Evolutionary conservation across 2,113 vertebrate species (phyloP).

Genomic region (Corapipo altera): DNA sequence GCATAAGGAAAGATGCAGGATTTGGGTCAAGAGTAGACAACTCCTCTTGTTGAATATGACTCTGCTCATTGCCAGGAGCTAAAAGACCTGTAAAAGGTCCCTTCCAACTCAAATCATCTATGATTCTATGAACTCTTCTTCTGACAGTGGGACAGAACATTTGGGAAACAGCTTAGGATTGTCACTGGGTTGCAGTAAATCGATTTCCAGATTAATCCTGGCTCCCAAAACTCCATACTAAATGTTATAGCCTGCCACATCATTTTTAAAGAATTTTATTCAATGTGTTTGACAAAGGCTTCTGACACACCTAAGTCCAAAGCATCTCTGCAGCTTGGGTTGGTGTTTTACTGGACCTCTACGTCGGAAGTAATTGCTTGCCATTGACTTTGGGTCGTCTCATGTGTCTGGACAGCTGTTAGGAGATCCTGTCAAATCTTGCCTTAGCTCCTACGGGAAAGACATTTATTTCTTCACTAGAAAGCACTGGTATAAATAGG

Average conservation of each 20-base stretch:
- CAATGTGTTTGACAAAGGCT: neutral
- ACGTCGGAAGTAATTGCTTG: slow-evolving; percentile 25
- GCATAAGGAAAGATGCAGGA: neutral
- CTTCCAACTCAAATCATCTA: neutral
- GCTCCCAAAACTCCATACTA: neutral
- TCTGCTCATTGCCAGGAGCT: neutral
- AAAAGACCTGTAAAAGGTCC: neutral
- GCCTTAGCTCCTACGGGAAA: slow-evolving; percentile 38
- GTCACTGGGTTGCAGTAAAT: neutral
- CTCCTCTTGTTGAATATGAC: neutral
- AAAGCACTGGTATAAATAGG: slow-evolving; percentile 57
- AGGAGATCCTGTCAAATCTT: slow-evolving; percentile 48
- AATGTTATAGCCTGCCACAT: neutral
- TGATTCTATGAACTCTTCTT: neutral
- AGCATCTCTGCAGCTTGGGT: neutral
- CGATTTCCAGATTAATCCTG: neutral
- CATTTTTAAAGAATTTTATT: neutral
- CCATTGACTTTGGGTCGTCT: neutral
- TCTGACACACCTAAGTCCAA: neutral
- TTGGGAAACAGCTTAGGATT: neutral
- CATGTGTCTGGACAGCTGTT: slow-evolving; percentile 49
- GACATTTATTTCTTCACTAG: slow-evolving; percentile 58
- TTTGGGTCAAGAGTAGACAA: neutral
- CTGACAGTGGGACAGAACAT: neutral
- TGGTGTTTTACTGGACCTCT: neutral